Percentiles rank a stretch among this genome's conserved stretches.
Conservation (phyloP, 1,140 invertebrate genomes). For the Dufourea novaeangliae region DNA sequence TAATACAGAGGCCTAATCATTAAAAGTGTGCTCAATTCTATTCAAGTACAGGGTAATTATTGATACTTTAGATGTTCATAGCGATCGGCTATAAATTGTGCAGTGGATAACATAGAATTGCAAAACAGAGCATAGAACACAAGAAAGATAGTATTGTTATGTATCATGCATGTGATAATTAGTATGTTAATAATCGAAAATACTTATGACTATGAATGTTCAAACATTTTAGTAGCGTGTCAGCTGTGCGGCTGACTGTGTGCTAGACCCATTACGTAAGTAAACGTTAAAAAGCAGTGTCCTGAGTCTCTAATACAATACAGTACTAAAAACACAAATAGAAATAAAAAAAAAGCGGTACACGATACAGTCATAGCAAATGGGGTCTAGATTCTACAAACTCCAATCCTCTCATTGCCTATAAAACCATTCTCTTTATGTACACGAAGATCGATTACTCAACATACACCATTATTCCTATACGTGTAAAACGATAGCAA, state of each 20-base stretch:
- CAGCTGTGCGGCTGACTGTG: constrained; percentile 79
- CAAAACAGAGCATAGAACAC: constrained; percentile 23
- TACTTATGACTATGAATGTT: constrained; percentile 35
- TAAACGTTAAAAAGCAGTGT: constrained; percentile 24
- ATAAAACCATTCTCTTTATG: constrained; percentile 47
- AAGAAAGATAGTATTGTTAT: constrained; percentile 18
- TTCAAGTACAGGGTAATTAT: constrained; percentile 27
- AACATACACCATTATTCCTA: constrained; percentile 34
- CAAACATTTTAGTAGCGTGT: constrained; percentile 61
- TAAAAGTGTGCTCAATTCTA: background rate
- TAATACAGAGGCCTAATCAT: constrained; percentile 15
- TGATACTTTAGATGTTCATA: constrained; percentile 2
- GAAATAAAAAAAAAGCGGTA: constrained; percentile 41
- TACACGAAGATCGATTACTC: constrained; percentile 38
- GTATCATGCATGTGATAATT: constrained; percentile 53
- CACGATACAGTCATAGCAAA: constrained; percentile 38
- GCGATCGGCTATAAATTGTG: constrained; percentile 4
- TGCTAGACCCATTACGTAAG: constrained; percentile 69
- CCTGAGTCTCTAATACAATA: background rate
- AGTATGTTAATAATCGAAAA: constrained; percentile 51
- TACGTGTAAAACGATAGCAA: constrained; percentile 44
- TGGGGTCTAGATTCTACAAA: constrained; percentile 67
- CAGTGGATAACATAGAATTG: background rate
- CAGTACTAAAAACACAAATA: constrained; percentile 34
- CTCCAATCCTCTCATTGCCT: constrained; percentile 74